phyloP scores from a whole-genome alignment of 2,113 vertebrate genomes.

The Pavo muticus region DNA sequence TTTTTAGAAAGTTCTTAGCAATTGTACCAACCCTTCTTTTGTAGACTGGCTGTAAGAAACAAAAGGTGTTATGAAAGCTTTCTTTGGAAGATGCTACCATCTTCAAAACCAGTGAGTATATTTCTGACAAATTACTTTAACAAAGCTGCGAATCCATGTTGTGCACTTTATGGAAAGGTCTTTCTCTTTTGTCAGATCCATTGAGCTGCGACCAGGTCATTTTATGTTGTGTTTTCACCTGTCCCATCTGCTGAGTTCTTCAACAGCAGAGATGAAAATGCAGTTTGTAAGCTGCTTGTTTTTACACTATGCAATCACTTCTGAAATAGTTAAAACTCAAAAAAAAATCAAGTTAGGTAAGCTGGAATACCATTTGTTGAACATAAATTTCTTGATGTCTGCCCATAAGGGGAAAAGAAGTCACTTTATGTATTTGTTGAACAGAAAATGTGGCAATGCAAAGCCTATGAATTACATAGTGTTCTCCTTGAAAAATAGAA shows the following conservation, averaged over 20 bases:
- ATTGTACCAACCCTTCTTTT: neutral
- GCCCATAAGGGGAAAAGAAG: constrained; percentile 41
- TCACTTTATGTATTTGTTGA: constrained; percentile 55
- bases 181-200: neutral
- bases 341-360: neutral
- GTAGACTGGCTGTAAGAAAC: neutral
- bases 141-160: neutral
- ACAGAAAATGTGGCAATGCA: constrained; percentile 62
- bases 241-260: neutral
- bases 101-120: constrained; percentile 11
- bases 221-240: neutral
- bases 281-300: neutral
- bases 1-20: neutral
- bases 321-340: constrained; percentile 6
- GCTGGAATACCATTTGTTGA: constrained; percentile 20
- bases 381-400: constrained; percentile 56
- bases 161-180: neutral
- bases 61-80: neutral
- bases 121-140: constrained; percentile 17
- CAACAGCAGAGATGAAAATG: constrained; percentile 11
- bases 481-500: constrained; percentile 76
- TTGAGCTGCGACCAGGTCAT: neutral
- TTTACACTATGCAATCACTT: neutral
- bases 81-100: constrained; percentile 18
- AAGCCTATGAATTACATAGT: constrained; percentile 77